Evolutionary conservation across 2,113 vertebrate genomes (phyloP), one percentile per base, ranked within the genome.

Genomic region (Benthochromis sp.): DNA sequence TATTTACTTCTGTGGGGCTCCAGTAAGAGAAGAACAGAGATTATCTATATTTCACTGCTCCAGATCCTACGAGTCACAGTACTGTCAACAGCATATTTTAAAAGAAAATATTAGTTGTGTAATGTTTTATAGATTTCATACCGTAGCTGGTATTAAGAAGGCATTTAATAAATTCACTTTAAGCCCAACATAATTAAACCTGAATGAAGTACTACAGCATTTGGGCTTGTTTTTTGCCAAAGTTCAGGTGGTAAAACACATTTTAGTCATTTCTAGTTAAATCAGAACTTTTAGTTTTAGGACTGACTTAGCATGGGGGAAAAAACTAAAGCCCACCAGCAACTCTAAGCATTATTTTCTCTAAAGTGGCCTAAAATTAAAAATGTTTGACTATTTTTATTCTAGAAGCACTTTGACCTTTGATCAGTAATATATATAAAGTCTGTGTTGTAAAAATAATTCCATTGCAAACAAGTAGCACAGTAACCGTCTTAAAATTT

Each of bases 401-500:
- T 57, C 54, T 1, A 8, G 54, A 57, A 57, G 54, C 24, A 14
- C 54, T 57, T 57, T 66, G 61, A 38, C 1, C 14, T 61, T 3
- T 59, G 8, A 59, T 59, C 55, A 17, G 27, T 59, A 59, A n/a
- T 19, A 1, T 52, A 17, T 13, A 27, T 13, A 9, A 9, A 0
- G 10, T 66, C 34, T 34, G 16, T 34, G 14, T 57, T 61, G 29
- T 34, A 66, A 66, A 36, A 12, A 38, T 38, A 21, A 5, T 40
- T 13, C 4, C 34, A 21, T 21, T 69, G 7, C 34, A 66, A 66
- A n/a, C 10, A 38, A 0, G 1, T 38, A 4, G 19, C 7, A 69
- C n/a, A 3, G 66, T 73, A 73, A 73, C 69, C 17, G 12, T 71
- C 7, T 43, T 43, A 38, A 69, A 54, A 53, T 8, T 21, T 21